Conservation (phyloP, 1,140 invertebrate genomes). For the Drosophila carrolli region DNA sequence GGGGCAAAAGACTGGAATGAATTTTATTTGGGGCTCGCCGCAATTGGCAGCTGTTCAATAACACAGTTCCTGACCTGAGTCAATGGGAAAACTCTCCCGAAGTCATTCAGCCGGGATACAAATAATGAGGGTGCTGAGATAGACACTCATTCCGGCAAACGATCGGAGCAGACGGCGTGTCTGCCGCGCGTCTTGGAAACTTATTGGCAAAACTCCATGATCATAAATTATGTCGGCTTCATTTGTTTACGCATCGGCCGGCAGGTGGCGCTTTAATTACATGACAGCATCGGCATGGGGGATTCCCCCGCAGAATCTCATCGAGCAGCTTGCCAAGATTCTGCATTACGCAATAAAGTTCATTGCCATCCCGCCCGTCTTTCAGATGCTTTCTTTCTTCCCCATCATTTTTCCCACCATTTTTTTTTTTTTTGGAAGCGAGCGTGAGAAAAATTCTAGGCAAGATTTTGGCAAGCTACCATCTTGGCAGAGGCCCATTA, state of each 20-base stretch:
- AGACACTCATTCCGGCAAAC: slow-evolving; percentile 10
- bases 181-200: slow-evolving; percentile 46
- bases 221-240: slow-evolving; percentile 79
- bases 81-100: slow-evolving; percentile 60
- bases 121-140: slow-evolving; percentile 12
- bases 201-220: slow-evolving; percentile 83
- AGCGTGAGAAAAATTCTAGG: slow-evolving; percentile 73
- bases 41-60: slow-evolving; percentile 81
- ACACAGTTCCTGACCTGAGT: slow-evolving; percentile 72
- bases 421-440: slow-evolving; percentile 68
- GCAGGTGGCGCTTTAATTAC: slow-evolving; percentile 78
- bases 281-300: slow-evolving; percentile 52
- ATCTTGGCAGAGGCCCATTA: slow-evolving; percentile 75
- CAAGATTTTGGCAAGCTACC: slow-evolving; percentile 75
- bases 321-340: slow-evolving; percentile 73
- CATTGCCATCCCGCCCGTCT: slow-evolving; percentile 50
- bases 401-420: slow-evolving; percentile 60
- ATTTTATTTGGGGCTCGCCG: slow-evolving; percentile 47
- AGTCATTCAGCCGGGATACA: slow-evolving; percentile 54
- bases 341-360: slow-evolving; percentile 75
- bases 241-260: slow-evolving; percentile 73
- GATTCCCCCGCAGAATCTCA: slow-evolving; percentile 48
- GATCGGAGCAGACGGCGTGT: slow-evolving; percentile 60
- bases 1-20: slow-evolving; percentile 53
- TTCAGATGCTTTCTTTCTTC: slow-evolving; percentile 41